Percentiles rank a stretch among this genome's conserved stretches.
Evolutionary conservation across 2,888 invertebrate species (phyloP).

Genomic region (Eupithecia centaureata): DNA sequence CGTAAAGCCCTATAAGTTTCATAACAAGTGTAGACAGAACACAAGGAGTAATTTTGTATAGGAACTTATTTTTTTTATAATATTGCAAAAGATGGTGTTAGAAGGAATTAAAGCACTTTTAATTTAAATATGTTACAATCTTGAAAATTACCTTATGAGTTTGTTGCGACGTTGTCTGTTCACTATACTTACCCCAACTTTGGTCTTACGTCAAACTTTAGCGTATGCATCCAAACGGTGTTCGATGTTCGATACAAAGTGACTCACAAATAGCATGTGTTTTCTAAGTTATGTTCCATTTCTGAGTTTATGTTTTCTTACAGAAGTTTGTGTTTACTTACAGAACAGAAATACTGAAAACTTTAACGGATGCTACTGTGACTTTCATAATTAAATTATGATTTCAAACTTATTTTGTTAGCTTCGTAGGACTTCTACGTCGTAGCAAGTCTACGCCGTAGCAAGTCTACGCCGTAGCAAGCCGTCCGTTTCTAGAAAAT

Average conservation of each 20-base stretch:
- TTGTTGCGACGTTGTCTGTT: background rate
- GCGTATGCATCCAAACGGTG: conserved; percentile 4
- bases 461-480: background rate
- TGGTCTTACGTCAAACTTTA: conserved; percentile 2
- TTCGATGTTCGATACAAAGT: conserved; percentile 1
- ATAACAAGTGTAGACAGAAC: no score
- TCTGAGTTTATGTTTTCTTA: background rate
- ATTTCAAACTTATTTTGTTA: background rate
- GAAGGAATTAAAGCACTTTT: no score
- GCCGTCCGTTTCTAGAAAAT: no score
- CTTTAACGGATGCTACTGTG: background rate
- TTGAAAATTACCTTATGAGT: background rate
- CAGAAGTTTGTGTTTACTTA: no score
- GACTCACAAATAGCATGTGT: conserved; percentile 1
- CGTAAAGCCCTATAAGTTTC: no score
- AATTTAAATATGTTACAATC: no score
- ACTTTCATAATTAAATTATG: background rate
- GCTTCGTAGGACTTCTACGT: background rate
- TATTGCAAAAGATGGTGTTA: no score
- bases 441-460: conserved; percentile 1
- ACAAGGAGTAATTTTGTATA: no score
- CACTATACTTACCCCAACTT: background rate
- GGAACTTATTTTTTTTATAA: no score
- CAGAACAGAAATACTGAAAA: background rate
- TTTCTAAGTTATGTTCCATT: background rate